phyloP scores from a whole-genome alignment of 2,797 vertebrate genomes.

The Chromis chromis region DNA sequence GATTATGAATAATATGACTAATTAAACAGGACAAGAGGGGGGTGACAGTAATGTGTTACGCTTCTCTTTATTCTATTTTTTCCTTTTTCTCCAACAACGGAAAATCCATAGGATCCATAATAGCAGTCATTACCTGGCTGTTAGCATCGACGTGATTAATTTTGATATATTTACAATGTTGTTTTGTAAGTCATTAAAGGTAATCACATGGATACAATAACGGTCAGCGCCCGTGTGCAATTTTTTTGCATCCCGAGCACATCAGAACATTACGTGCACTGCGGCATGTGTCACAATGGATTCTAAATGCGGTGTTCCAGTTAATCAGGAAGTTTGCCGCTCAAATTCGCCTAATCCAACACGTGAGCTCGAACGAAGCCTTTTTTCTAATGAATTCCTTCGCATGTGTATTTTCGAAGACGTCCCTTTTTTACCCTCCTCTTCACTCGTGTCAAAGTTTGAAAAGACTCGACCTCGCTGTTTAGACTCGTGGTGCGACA shows the following conservation, averaged over 20 bases:
- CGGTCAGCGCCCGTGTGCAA: constrained; percentile 29
- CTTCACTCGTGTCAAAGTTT: constrained; percentile 89
- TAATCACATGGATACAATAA: constrained; percentile 38
- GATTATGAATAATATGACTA: constrained; percentile 71
- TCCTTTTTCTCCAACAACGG: constrained; percentile 55
- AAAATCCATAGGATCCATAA: constrained; percentile 58
- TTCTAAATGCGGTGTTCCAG: constrained; percentile 2
- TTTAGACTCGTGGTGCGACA: constrained; percentile 91
- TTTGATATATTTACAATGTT: constrained; percentile 50
- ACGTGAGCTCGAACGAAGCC: no score
- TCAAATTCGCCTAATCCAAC: no score
- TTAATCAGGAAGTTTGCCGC: neutral
- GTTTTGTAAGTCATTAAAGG: constrained; percentile 54
- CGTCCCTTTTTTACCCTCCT: constrained; percentile 68
- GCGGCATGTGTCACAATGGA: constrained; percentile 14
- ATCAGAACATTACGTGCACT: constrained; percentile 25
- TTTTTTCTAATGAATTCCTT: no score
- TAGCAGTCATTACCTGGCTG: constrained; percentile 62
- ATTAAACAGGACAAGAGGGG: constrained; percentile 67
- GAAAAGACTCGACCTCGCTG: constrained; percentile 88
- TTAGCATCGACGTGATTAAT: constrained; percentile 49
- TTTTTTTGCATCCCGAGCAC: neutral
- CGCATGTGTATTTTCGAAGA: constrained; percentile 15
- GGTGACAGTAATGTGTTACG: constrained; percentile 45
- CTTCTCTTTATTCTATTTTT: constrained; percentile 53